Evolutionary conservation across 2,888 invertebrate genomes (phyloP), one percentile per base, ranked within the genome.

Genomic region (Apamea crenata): DNA sequence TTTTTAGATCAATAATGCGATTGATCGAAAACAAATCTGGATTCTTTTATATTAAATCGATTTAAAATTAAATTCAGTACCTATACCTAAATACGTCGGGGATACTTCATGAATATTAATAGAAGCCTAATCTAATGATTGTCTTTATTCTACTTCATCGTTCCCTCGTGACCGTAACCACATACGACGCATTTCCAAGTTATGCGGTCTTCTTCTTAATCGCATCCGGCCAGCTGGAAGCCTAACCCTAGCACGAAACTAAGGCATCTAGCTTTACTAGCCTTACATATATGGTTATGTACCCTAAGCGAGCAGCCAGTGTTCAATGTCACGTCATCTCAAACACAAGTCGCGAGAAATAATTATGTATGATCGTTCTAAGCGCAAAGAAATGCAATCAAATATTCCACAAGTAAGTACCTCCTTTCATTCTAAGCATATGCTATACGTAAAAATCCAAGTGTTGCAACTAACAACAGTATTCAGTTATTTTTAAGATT

Each of bases 391-490:
- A 73, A 73, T 56, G 8, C 10, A 72, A 47, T 10, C 32, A 25
- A 44, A 72, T 53, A 72, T 47, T 80, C 36, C 65, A 66, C 36
- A 79, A 72, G 79, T 72, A 72, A 79, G 80, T 79, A 44, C 36
- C 4, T 32, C 36, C 6, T 36, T 68, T 18, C 14, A 32, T 29
- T 36, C 29, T 36, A 36, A 70, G 47, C 18, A 63, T 61, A 8
- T 29, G 12, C 3, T 47, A 56, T 44, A 36, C 36, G 76, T 65
- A 14, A 25, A 44, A 65, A 25, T 5, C 2, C 1, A 63, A 29
- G 29, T 65, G 25, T 36, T 29, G 56, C 44, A 47, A 67, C 8
- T 29, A 29, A 6, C 36, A 50, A 59, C 47, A 78, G 10, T 29
- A 25, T 50, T 36, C 8, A 14, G n/a, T 2, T 61, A n/a, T 21